phyloP scores from a whole-genome alignment of 2,113 vertebrate species.

The Perccottus glenii region DNA sequence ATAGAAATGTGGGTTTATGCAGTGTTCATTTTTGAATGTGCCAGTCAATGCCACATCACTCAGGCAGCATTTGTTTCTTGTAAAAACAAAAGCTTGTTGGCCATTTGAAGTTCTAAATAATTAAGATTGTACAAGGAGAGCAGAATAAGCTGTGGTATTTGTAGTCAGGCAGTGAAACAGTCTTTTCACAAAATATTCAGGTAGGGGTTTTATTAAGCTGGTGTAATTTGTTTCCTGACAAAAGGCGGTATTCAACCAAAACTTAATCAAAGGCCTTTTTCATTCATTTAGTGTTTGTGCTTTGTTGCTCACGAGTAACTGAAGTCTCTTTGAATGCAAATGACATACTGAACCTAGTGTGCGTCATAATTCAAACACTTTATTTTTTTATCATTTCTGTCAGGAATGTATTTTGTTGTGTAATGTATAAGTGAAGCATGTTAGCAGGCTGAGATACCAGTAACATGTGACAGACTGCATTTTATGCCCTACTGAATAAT shows the following conservation, averaged over 20 bases:
- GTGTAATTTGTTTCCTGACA: slow-evolving; percentile 34
- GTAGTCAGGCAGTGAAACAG: slow-evolving; percentile 51
- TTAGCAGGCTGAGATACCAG: slow-evolving; percentile 14
- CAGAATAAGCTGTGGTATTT: slow-evolving; percentile 58
- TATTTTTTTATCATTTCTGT: not conserved
- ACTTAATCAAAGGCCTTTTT: too few species aligned
- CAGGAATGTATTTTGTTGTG: slow-evolving; percentile 3
- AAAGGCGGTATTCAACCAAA: too few species aligned
- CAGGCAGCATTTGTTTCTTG: slow-evolving; percentile 10
- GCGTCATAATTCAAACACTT: too few species aligned
- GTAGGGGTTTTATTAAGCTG: slow-evolving; percentile 30
- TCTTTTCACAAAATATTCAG: slow-evolving; percentile 24
- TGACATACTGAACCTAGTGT: too few species aligned
- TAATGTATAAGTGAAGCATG: slow-evolving; percentile 31
- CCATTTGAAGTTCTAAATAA: slow-evolving; percentile 63
- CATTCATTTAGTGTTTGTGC: too few species aligned
- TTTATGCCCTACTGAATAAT: too few species aligned
- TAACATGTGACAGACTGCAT: not conserved
- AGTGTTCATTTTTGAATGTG: slow-evolving; percentile 22
- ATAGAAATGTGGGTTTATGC: not conserved
- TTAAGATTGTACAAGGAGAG: slow-evolving; percentile 48
- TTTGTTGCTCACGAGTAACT: too few species aligned
- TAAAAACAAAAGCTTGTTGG: slow-evolving; percentile 41
- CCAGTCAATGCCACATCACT: slow-evolving; percentile 13
- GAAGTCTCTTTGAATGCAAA: too few species aligned